Conservation (phyloP, 2,113 vertebrate genomes). For the Tenrec ecaudatus region DNA sequence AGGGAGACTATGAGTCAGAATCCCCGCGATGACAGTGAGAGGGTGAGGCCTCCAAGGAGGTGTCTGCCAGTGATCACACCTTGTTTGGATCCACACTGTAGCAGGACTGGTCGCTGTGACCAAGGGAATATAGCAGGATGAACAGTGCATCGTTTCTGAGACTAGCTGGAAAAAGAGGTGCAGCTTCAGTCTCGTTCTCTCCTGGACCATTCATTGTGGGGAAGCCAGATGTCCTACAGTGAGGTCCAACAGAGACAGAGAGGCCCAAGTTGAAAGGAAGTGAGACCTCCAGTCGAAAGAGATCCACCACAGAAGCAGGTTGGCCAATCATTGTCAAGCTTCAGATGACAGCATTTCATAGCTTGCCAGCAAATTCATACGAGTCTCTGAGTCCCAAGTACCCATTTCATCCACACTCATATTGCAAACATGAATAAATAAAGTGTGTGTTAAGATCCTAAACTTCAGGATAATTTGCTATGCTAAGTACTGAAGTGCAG, state of each 20-base stretch:
- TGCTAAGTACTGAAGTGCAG: conserved; percentile 3
- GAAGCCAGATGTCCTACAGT: too few species aligned
- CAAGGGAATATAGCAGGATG: not conserved
- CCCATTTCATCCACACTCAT: not conserved
- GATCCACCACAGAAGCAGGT: not conserved
- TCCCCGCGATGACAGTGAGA: too few species aligned
- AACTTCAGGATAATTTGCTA: conserved; percentile 45
- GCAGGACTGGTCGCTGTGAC: not conserved
- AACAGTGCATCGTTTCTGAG: not conserved
- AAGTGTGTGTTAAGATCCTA: not conserved
- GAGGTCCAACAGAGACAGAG: too few species aligned
- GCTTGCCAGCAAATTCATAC: not conserved
- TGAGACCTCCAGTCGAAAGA: not conserved
- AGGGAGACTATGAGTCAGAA: too few species aligned
- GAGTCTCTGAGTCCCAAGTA: not conserved
- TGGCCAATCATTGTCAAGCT: not conserved
- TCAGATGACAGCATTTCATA: not conserved
- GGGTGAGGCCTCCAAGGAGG: too few species aligned
- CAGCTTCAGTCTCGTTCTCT: not conserved
- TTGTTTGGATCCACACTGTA: not conserved
- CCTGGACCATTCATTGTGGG: too few species aligned
- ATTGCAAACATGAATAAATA: not conserved
- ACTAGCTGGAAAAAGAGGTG: not conserved
- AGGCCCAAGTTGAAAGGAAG: not conserved
- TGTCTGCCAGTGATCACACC: not conserved